Base-by-base conservation (phyloP, 2,797 vertebrate species). In the Enteromius fasciolatus region DNA sequence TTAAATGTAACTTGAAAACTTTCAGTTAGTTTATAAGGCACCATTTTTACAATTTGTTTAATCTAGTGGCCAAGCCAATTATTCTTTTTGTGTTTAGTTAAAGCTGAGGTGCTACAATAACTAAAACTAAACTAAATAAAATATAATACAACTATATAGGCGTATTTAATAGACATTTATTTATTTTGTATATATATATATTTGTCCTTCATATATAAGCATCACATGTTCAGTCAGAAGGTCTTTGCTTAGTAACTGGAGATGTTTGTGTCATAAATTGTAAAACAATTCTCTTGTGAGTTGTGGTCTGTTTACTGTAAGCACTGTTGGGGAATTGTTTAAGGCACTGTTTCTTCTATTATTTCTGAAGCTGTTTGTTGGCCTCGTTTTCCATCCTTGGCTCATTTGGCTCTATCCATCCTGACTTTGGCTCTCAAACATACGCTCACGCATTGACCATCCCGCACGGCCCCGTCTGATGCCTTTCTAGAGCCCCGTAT, bases 401-500 rank as follows among this genome's bases (percentile, higher is more conserved):
- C n/a, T 59, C 10, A 5, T 59, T 12, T 12, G 54, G 4, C 23
- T 59, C 23, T 25, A 23, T 59, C 54, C n/a, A 25, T 59, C 20
- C 52, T 20, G 52, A 54, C 9, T 25, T 25, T 23, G 20, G 54
- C 54, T 59, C n/a, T 10, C 10, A 39, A 39, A 39, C 68, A 39
- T 31, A 67, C 77, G 68, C 31, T 76, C 28, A 66, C 67, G 63
- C 85, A 46, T 92, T 77, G 89, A 93, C 88, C 87, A 87, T 87
- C 84, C 66, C 86, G 84, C 83, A 72, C 83, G 86, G 91, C 84
- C 90, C 88, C 87, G 89, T 87, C 84, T 86, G 91, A 90, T 89
- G 87, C 91, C 91, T 90, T 95, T 94, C 94, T 95, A 94, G 94
- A 95, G 92, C 93, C 93, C 94, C 93, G 93, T 95, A 95, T 95